Base-by-base conservation (phyloP, 2,888 invertebrate species). In the Tinea semifulvella region DNA sequence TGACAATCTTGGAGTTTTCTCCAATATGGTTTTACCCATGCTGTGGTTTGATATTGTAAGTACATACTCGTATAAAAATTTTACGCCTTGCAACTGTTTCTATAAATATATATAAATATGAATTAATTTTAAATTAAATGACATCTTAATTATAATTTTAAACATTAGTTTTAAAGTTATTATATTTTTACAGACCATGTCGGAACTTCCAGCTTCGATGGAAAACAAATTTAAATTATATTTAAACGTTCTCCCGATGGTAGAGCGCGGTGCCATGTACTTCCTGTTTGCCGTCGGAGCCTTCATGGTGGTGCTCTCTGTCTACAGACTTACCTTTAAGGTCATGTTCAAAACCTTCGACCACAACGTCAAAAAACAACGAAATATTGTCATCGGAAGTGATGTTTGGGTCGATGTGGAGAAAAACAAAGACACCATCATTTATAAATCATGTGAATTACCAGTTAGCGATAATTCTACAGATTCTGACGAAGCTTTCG, bases 1-100 rank as follows among this genome's bases (percentile, higher is more conserved):
- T 55, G 83, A 84, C 1, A 85, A 89, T 54, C 84, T 87, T 1
- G 85, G 84, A 1, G 81, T 72, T 45, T 92, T 94, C 60, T 80
- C 88, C 43, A 79, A 92, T 53, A 76, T 90, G 63, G 85, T 91
- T 8, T 70, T 94, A 2, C 95, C 95, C 0, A 75, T 94, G 60
- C 73, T 94, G 2, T 95, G 94, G 94, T 92, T 92, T 52, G 94
- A 94, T 84, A 92, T 92, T 62, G 94, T 94, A 84, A 90, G 92
- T 88, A 59, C 44, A 16, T 20, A 44, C 36, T 48, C 13, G 16
- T 25, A 28, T 18, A 13, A 5, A n/a, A n/a, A n/a, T n/a, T n/a
- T n/a, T n/a, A n/a, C n/a, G n/a, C n/a, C n/a, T n/a, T n/a, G n/a
- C n/a, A n/a, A n/a, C n/a, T n/a, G n/a, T n/a, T n/a, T n/a, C n/a